A percentile compares a stretch with the other conserved stretches of the same genome.
These are phyloP conservation scores for Phyllostomus discolor DNA, from an alignment of 2,113 vertebrate genomes.

Conservation along the genomic window DNA sequence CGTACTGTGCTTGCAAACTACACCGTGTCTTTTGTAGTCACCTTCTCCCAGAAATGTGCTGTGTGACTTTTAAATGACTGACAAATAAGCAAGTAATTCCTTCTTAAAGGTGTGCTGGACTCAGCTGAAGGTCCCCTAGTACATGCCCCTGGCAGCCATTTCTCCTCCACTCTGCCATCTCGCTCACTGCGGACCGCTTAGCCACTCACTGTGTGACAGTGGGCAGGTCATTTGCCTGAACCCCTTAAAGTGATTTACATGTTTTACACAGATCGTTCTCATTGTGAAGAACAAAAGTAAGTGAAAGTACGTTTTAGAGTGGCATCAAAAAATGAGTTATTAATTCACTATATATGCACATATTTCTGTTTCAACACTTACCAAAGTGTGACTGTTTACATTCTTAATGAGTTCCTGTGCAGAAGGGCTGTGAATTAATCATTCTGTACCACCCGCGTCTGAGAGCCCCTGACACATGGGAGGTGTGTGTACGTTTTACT, in stretches of 20 bases:
- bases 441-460: neutral
- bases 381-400: neutral
- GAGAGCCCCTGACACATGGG: neutral
- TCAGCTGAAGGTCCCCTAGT: neutral
- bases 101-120: neutral
- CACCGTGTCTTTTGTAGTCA: neutral
- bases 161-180: neutral
- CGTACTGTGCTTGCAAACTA: neutral
- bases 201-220: neutral
- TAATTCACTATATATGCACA: neutral
- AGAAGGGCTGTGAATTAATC: neutral
- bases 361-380: constrained; percentile 38
- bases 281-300: neutral
- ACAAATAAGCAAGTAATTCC: neutral
- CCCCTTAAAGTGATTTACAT: neutral
- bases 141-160: neutral
- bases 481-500: neutral
- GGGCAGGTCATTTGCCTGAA: neutral
- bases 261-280: too few species aligned
- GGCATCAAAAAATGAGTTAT: neutral
- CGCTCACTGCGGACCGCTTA: neutral
- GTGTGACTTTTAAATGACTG: neutral
- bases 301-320: neutral
- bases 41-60: neutral
- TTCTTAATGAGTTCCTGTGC: neutral